Base-by-base conservation (phyloP, 1,140 invertebrate species). In the Diorhabda carinulata region DNA sequence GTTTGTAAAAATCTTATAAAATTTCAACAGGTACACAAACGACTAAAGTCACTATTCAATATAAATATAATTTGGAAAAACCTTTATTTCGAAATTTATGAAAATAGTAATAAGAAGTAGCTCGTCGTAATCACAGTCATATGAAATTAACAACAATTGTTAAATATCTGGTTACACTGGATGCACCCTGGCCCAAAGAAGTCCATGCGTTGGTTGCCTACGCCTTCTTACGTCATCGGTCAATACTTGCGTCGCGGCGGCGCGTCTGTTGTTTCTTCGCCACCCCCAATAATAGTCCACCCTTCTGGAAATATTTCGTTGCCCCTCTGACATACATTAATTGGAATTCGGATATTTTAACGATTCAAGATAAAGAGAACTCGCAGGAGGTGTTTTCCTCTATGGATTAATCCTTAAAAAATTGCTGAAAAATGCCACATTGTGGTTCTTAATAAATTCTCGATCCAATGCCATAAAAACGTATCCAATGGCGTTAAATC, bases 211-310 rank as follows among this genome's bases (percentile, higher is more conserved):
- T 52, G 47, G 47, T 69, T 67, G 77, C 71, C 78, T 76, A 78
- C 77, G 76, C 78, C 77, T 78, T 75, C 74, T 74, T 74, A 78
- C 78, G 76, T 77, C 72, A 76, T 57, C 76, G 75, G 66, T 78
- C 78, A 78, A 79, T 80, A 80, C 73, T 42, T 61, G 70, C 78
- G 76, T 75, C 78, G 77, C 77, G 78, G 76, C 77, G 78, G 76
- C 77, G 75, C 76, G 76, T 77, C 78, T 74, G 61, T 61, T 47
- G 40, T 66, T 41, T 25, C 64, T 66, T 66, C 67, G 45, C n/a
- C 62, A 59, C 43, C 63, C 61, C 61, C 43, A 9, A 65, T 41
- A 2, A n/a, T 10, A 10, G 8, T n/a, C 43, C 8, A 41, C 61
- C 42, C 61, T 3, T 61, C 41, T 2, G 59, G 5, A 61, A 43